Conservation (phyloP, 2,113 vertebrate species). For the Crocuta crocuta region DNA sequence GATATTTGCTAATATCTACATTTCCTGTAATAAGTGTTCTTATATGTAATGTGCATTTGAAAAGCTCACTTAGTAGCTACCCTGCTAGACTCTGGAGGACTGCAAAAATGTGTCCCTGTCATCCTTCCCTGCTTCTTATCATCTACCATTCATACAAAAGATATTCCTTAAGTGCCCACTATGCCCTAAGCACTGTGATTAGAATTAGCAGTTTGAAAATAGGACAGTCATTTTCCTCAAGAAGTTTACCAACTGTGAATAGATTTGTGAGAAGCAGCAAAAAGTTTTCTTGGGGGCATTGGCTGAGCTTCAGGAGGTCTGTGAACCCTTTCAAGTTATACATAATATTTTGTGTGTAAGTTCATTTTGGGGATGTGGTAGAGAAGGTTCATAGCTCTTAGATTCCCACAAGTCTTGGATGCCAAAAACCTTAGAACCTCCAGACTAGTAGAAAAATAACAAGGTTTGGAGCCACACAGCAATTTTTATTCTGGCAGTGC, state of each 20-base stretch:
- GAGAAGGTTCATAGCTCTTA: constrained; percentile 27
- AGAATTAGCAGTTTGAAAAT: not conserved
- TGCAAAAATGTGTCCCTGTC: not conserved
- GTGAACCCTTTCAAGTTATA: not conserved
- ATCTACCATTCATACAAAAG: not conserved
- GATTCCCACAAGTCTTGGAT: not conserved
- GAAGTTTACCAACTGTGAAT: not conserved
- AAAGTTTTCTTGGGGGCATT: not conserved
- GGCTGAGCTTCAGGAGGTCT: not conserved
- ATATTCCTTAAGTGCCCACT: not conserved
- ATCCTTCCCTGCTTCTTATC: not conserved
- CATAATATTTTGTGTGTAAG: not conserved
- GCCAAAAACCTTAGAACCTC: not conserved
- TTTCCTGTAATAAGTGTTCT: constrained; percentile 44
- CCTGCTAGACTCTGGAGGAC: not conserved
- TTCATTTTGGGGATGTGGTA: not conserved
- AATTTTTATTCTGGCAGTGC: not conserved
- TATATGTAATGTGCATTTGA: not conserved
- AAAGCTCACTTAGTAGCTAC: constrained; percentile 9
- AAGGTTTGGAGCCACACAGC: not conserved
- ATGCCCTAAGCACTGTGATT: not conserved
- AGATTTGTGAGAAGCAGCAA: not conserved
- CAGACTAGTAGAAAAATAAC: not conserved
- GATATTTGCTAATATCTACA: not conserved
- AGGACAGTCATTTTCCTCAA: not conserved